A percentile compares a stretch with the other conserved stretches of the same genome.
Evolutionary conservation across 92 coral and sea anemone species (phyloP).

Genomic region (Palythoa grandiflora): DNA sequence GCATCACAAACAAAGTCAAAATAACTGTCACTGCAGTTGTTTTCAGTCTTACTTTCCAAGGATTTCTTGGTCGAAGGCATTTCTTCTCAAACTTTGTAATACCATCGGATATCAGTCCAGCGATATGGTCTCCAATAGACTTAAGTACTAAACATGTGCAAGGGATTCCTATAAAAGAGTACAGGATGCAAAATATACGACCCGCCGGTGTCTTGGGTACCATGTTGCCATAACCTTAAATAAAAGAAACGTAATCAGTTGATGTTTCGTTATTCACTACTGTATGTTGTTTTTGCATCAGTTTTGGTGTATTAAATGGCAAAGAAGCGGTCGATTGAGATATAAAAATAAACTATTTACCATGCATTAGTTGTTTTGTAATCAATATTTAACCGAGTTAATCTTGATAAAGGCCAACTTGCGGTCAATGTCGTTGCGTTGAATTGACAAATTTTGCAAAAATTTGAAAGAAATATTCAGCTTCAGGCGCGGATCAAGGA

Average conservation of each 20-base stretch:
- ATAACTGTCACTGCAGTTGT: constrained; percentile 58
- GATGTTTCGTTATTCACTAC: neutral
- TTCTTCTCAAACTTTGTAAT: constrained; percentile 60
- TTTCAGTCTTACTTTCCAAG: constrained; percentile 67
- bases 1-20: constrained; percentile 46
- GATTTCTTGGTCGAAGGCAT: constrained; percentile 48
- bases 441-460: no score
- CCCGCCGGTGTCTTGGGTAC: constrained; percentile 82
- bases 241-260: neutral
- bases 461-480: no score
- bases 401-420: no score
- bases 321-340: no score
- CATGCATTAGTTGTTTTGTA: no score
- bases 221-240: constrained; percentile 86
- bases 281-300: neutral
- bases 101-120: constrained; percentile 43
- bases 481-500: no score
- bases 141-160: constrained; percentile 79
- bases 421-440: no score
- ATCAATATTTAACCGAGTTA: neutral
- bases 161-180: constrained; percentile 83
- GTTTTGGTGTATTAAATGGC: neutral
- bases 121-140: constrained; percentile 76
- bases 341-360: no score
- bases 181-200: constrained; percentile 74